phyloP scores from a whole-genome alignment of 2,888 invertebrate species.

The Lysandra bellargus region DNA sequence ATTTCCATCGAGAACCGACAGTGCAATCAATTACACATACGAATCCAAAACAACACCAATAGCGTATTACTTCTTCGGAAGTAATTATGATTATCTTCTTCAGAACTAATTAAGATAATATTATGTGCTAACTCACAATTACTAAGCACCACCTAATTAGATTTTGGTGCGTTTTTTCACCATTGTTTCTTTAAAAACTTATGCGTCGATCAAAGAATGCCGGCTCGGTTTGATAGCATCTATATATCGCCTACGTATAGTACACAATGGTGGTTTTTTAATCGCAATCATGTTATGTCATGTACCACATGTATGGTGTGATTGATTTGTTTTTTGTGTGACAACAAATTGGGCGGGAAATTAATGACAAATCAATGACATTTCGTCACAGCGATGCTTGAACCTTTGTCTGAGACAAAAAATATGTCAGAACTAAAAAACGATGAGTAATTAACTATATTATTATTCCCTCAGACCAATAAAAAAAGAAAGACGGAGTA shows the following conservation, averaged over 20 bases:
- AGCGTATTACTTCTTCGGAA: neutral
- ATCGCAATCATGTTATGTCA: slow-evolving; percentile 71
- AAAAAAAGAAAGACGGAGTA: no score
- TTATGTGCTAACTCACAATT: neutral
- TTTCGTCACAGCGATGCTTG: neutral
- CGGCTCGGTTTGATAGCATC: slow-evolving; percentile 13
- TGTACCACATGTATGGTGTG: slow-evolving; percentile 56
- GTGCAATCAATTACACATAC: no score
- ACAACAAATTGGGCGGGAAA: slow-evolving; percentile 7
- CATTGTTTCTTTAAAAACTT: slow-evolving; percentile 15
- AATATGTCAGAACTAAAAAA: neutral
- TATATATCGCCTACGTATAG: slow-evolving; percentile 29
- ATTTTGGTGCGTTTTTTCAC: neutral
- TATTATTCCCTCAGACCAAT: no score
- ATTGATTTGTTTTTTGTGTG: slow-evolving; percentile 56
- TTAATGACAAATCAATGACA: slow-evolving; percentile 20
- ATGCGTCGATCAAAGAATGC: neutral
- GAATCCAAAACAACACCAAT: no score
- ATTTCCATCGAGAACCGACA: no score
- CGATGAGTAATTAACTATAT: neutral
- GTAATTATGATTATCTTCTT: neutral
- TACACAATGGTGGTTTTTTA: slow-evolving; percentile 38
- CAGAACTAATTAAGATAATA: neutral
- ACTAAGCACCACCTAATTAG: neutral
- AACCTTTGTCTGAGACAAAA: neutral